phyloP scores from a whole-genome alignment of 2,113 vertebrate species.

The Ptychochromis oligacanthus region DNA sequence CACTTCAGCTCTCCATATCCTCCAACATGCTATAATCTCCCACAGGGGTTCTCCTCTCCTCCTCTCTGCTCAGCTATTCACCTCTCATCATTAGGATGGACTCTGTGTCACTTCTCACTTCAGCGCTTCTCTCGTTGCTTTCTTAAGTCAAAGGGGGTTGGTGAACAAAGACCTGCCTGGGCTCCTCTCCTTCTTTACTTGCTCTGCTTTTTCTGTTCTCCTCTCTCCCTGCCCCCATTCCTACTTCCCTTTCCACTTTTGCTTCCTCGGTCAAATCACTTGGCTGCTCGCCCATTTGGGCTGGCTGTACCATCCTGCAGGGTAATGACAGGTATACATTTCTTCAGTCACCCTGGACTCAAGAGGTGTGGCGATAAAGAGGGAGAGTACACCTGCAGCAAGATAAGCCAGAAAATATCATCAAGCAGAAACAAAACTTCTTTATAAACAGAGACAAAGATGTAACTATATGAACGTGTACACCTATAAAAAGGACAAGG shows the following conservation, averaged over 20 bases:
- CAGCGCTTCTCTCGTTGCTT: constrained; percentile 36
- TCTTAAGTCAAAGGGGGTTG: constrained; percentile 18
- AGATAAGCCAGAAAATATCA: accelerated
- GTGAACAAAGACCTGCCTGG: constrained; percentile 49
- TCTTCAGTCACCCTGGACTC: neutral
- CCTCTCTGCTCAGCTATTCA: constrained; percentile 23
- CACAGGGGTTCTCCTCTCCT: constrained; percentile 44
- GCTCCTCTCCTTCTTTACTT: constrained; percentile 15
- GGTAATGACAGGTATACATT: neutral
- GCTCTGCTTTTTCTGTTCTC: neutral
- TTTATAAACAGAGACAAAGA: neutral
- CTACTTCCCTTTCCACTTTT: neutral
- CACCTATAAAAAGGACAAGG: neutral
- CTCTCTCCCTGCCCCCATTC: neutral
- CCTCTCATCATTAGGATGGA: constrained; percentile 65
- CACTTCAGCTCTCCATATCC: constrained; percentile 25
- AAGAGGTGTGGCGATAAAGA: constrained; percentile 13
- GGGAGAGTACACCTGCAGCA: neutral
- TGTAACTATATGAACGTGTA: neutral
- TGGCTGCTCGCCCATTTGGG: constrained; percentile 20
- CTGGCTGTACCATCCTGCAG: constrained; percentile 37
- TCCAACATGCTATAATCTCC: constrained; percentile 36
- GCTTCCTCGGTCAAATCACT: constrained; percentile 38
- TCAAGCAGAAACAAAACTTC: neutral
- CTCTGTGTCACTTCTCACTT: constrained; percentile 60